A percentile compares a stretch with the other conserved stretches of the same genome.
Conservation (phyloP, 2,797 vertebrate genomes). For the Echeneis naucrates region DNA sequence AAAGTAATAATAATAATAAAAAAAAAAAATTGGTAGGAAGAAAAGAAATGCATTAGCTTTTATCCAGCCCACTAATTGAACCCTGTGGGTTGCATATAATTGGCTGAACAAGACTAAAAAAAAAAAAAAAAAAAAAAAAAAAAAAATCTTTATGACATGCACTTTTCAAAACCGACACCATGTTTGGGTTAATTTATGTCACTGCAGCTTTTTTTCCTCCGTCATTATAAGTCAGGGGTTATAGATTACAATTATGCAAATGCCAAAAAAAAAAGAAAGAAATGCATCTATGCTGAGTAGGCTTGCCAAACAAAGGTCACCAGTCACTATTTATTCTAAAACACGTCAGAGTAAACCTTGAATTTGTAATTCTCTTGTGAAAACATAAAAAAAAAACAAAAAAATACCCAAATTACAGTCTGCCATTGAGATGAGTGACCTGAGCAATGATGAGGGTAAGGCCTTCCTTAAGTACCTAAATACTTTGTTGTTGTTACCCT, state of each 20-base stretch:
- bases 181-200: not conserved
- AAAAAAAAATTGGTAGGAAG: constrained; percentile 2
- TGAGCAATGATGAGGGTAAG: not conserved
- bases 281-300: not conserved
- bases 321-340: not conserved
- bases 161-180: constrained; percentile 25
- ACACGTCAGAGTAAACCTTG: not conserved
- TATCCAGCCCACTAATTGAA: constrained; percentile 36
- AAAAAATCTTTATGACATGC: not conserved
- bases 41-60: constrained; percentile 26
- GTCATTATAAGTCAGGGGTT: not conserved
- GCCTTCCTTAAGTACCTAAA: not conserved
- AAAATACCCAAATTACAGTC: not conserved
- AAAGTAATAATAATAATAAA: no score
- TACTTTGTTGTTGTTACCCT: not conserved
- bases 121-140: no score
- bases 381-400: not conserved
- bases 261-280: no score
- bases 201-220: not conserved
- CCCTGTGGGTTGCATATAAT: constrained; percentile 11
- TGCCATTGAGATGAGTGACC: not conserved
- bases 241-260: no score
- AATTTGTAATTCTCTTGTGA: not conserved
- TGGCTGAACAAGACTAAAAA: constrained; percentile 42
- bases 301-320: no score